phyloP scores from a whole-genome alignment of 92 coral and sea anemone genomes.

The Heteractis magnifica region DNA sequence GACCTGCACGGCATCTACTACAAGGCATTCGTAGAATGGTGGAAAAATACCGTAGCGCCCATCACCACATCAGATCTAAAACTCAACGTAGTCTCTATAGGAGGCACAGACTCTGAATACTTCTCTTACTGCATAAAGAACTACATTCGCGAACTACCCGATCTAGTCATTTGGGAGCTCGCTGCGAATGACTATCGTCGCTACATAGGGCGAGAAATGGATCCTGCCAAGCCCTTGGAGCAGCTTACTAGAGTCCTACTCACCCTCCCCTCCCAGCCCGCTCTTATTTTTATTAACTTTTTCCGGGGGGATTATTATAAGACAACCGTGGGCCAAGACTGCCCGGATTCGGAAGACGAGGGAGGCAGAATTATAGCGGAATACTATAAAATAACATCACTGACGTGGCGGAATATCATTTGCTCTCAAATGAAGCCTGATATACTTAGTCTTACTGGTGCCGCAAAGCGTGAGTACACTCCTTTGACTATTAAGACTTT shows the following conservation, averaged over 20 bases:
- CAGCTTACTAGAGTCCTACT: conserved; percentile 85
- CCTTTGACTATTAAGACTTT: conserved; percentile 49
- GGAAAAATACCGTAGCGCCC: conserved; percentile 75
- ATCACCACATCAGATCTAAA: conserved; percentile 69
- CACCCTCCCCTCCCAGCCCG: conserved; percentile 85
- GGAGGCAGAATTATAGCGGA: conserved; percentile 78
- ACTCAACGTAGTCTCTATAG: conserved; percentile 79
- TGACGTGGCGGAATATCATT: conserved; percentile 93
- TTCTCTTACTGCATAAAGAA: conserved; percentile 92
- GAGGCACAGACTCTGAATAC: conserved; percentile 97
- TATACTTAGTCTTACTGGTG: not conserved
- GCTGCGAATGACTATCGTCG: conserved; percentile 95
- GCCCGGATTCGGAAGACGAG: conserved; percentile 97
- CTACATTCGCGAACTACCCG: conserved; percentile 75
- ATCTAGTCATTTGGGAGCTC: conserved; percentile 91
- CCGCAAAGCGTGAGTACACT: conserved; percentile 16
- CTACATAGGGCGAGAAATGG: conserved; percentile 69
- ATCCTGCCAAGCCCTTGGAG: conserved; percentile 88
- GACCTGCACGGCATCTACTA: conserved; percentile 90
- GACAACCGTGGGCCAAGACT: conserved; percentile 70
- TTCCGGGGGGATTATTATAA: conserved; percentile 86
- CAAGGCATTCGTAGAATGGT: conserved; percentile 86
- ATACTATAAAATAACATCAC: conserved; percentile 84
- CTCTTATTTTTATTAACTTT: conserved; percentile 83
- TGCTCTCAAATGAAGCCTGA: conserved; percentile 62